Conservation (phyloP, 2,888 invertebrate species). For the Noctua fimbriata region DNA sequence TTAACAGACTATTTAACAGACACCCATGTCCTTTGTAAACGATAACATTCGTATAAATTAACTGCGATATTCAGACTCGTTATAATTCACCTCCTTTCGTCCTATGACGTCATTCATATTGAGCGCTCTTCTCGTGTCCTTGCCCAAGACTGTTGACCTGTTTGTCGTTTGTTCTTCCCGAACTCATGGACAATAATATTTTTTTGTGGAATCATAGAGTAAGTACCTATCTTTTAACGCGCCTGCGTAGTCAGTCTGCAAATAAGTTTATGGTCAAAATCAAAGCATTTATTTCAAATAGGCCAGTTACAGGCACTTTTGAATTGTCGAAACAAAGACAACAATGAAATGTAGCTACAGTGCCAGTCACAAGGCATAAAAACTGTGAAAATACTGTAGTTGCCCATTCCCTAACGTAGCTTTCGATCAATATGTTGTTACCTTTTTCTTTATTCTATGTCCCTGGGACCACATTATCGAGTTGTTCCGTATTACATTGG, state of each 20-base stretch:
- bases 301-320: too few species aligned
- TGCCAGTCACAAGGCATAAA: too few species aligned
- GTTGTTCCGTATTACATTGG: not conserved
- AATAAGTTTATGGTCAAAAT: not conserved
- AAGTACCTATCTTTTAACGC: not conserved
- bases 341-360: too few species aligned
- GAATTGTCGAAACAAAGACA: too few species aligned
- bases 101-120: slow-evolving; percentile 11
- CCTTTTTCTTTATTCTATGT: not conserved
- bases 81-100: not conserved
- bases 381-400: too few species aligned
- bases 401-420: too few species aligned
- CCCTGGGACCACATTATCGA: not conserved
- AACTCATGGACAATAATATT: slow-evolving; percentile 4
- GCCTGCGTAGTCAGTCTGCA: not conserved
- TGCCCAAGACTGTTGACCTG: not conserved
- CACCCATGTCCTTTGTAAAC: not conserved
- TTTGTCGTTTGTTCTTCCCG: not conserved
- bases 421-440: slow-evolving; percentile 16
- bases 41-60: not conserved
- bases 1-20: not conserved
- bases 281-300: too few species aligned
- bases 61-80: not conserved
- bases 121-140: not conserved
- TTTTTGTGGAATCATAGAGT: not conserved